Percentiles rank a stretch among this genome's conserved stretches.
phyloP scores from a whole-genome alignment of 2,888 invertebrate species.

The Neoscelio sp. region DNA sequence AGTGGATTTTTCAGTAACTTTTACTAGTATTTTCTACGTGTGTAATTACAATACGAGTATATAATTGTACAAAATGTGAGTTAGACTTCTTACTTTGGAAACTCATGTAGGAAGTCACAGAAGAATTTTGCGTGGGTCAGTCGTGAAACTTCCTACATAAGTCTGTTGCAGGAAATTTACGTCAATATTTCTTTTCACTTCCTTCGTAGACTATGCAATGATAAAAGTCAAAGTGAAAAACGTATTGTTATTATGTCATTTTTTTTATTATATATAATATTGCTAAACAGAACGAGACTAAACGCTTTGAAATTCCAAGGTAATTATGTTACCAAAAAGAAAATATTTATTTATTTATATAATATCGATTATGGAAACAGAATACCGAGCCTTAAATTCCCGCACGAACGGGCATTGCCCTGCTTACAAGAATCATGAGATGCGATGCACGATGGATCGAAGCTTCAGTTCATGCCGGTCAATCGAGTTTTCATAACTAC shows the following conservation, averaged over 20 bases:
- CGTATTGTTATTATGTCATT: too few relatives aligned
- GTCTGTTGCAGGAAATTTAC: neutral
- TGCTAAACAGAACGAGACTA: neutral
- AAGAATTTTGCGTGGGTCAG: slow-evolving; percentile 52
- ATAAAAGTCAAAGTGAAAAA: too few relatives aligned
- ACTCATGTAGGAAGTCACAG: slow-evolving; percentile 5
- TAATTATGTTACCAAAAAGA: slow-evolving; percentile 15
- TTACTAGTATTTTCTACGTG: too few relatives aligned
- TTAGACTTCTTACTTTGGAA: slow-evolving; percentile 16
- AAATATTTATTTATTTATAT: slow-evolving; percentile 20
- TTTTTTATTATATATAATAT: too few relatives aligned
- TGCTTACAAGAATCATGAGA: slow-evolving; percentile 44
- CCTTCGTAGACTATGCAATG: too few relatives aligned
- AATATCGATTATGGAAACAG: slow-evolving; percentile 35
- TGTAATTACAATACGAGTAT: too few relatives aligned
- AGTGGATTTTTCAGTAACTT: too few relatives aligned
- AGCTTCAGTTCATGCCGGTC: slow-evolving; percentile 49
- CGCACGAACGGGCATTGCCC: slow-evolving; percentile 53
- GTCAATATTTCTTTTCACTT: slow-evolving; percentile 15
- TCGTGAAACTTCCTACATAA: slow-evolving; percentile 8
- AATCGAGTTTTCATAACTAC: slow-evolving; percentile 62
- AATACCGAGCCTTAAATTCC: slow-evolving; percentile 29
- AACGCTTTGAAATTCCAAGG: slow-evolving; percentile 14
- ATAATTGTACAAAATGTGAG: neutral
- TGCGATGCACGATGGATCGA: slow-evolving; percentile 39